Base-by-base conservation (phyloP, 2,888 invertebrate genomes). In the Conchocele bisecta region DNA sequence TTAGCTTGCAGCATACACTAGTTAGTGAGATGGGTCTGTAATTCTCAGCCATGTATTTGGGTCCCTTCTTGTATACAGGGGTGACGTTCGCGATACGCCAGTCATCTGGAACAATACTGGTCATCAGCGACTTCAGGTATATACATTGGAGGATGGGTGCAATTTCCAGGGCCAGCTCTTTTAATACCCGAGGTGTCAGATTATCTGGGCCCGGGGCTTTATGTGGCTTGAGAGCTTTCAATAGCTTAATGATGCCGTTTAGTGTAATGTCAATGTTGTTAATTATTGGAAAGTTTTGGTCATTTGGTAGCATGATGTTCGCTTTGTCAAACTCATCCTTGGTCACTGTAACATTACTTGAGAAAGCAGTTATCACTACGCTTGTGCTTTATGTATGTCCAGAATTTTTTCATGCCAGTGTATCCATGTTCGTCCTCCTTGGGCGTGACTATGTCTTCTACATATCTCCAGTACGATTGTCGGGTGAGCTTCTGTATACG, bases 381-480 rank as follows among this genome's bases (percentile, higher is more conserved):
- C 13, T 20, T 6, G 33, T 58, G 44, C 46, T 58, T 58, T 1
- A 58, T 44, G 46, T 42, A 58, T 5, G 58, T 58, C 58, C 58
- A 58, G 35, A 58, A 58, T 31, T 26, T 58, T 26, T 58, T 58
- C 22, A 28, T 28, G n/a, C 58, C 24, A 17, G 6, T 35, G 42
- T 42, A 17, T 29, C 28, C 39, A 24, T 39, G 26, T n/a, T 57
- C 39, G 17, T 57, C 26, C 13, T 67, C 59, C 11, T 48, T 7
- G 17, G 59, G 59, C 15, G 50, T 41, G 13, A 50, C 50, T 26
- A 60, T 67, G 22, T 33, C 26, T 39, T 53, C 51, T 17, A 68
- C 44, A 26, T 68, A 48, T 31, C 41, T 46, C 61, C 68, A 68
- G 29, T 68, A 61, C 4, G 46, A 59, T 9, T 41, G 22, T n/a